Evolutionary conservation across 2,113 vertebrate genomes (phyloP), one percentile per base, ranked within the genome.

Genomic region (Notarius lentiginosus): DNA sequence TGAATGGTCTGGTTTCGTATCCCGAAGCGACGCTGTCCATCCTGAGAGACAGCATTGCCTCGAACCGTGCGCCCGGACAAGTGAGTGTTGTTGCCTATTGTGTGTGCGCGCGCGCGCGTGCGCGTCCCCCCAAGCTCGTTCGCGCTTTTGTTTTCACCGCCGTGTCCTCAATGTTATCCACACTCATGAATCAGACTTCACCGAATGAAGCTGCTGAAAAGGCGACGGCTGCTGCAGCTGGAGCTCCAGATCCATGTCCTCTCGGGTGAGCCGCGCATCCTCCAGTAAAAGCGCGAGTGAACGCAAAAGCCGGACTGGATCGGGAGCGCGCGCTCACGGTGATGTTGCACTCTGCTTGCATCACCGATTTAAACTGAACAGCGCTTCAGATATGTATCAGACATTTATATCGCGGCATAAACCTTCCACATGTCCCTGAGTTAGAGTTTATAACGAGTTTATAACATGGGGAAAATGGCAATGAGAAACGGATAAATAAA

Each of bases 291-390:
- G 80, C 63, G 12, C 27, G 14, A 61, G 49, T 27, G 76, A n/a
- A 2, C 49, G 41, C 12, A 93, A 94, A 91, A 91, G 85, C 53
- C 79, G 94, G 91, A 88, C 30, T 90, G 89, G 92, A 93, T 49
- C 51, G 8, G 0, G 30, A 18, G 7, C 41, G 76, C 68, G 66
- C 58, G 53, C 9, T 72, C 22, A 34, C 14, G n/a, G 7, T 4
- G 63, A 24, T 30, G 82, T 90, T 90, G 65, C 87, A 83, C 12
- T 53, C 76, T 18, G 73, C 82, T 89, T 89, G 88, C 88, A 88
- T 90, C 86, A 89, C 77, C 80, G 66, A 58, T 70, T 76, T n/a
- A 34, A 20, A 56, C 56, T 9, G n/a, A 17, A 30, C 51, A 14
- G 24, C 75, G 24, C 51, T 55, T 22, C 22, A 30, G 30, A 41